Evolutionary conservation across 2,888 invertebrate species (phyloP), one percentile per base, ranked within the genome.

Genomic region (Parapristionchus giblindavisi): DNA sequence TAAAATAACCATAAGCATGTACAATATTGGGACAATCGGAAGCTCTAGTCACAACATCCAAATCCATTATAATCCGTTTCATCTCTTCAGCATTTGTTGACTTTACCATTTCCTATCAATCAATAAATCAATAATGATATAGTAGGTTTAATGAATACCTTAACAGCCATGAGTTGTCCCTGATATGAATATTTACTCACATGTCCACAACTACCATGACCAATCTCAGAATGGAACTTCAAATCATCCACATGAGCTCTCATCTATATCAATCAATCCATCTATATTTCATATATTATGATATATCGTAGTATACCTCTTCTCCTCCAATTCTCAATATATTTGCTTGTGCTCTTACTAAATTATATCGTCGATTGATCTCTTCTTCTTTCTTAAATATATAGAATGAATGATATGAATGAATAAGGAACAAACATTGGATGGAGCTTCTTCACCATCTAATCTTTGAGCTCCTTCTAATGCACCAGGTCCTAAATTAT

Each of bases 21-120:
- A 99, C 98, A 84, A 99, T 99, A 90, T 93, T 96, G 51, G 93
- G 94, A 90, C 97, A 98, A 89, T 95, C 96, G 87, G 96, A 94
- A 32, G 96, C 96, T 83, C 96, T 94, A n/a, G 96, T 92, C 76
- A 99, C 96, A 65, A 99, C 97, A 89, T 98, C 96, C 80, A 99
- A 91, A 90, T 99, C 99, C 96, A 97, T 98, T 73, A 97, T 93
- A 82, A 99, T 98, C 80, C 99, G 92, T 89, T 98, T 98, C 82
- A 95, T 97, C 89, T 98, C 98, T 89, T 98, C 98, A 0, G 92
- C 92, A 89, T 97, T 97, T 27, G 96, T 95, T 0, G 97, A 96
- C 63, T 97, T 92, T 78, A 97, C 92, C 98, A 99, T 98, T 87
- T 89, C 89, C 89, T 90, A 54, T 2, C 75, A 78, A 27, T 3